Evolutionary conservation across 2,888 invertebrate species (phyloP).

Genomic region (Drosophila trichaetosa): DNA sequence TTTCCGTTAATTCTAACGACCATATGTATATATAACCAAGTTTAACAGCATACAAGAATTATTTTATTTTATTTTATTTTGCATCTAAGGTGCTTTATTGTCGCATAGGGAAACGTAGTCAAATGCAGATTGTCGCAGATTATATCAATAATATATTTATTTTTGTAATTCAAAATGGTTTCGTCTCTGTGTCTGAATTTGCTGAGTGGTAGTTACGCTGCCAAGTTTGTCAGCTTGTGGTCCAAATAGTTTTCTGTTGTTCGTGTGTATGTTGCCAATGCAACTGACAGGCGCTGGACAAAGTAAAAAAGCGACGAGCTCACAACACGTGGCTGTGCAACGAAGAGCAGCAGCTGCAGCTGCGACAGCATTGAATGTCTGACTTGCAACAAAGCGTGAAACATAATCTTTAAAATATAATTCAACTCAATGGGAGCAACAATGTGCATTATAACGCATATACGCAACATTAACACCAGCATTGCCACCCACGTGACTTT

Average conservation of each 20-base stretch:
- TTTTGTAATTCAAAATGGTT: not conserved
- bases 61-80: not conserved
- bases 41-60: not conserved
- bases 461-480: slow-evolving; percentile 39
- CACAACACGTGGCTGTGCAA: slow-evolving; percentile 1
- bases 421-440: slow-evolving; percentile 24
- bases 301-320: not conserved
- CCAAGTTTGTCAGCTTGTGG: slow-evolving; percentile 5
- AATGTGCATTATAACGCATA: slow-evolving; percentile 51
- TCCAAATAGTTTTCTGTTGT: not conserved
- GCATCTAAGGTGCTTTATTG: not conserved
- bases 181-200: not conserved
- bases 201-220: not conserved
- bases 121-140: not conserved
- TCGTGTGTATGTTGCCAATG: not conserved
- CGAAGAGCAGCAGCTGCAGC: not conserved
- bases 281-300: slow-evolving; percentile 17
- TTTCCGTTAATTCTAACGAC: not conserved
- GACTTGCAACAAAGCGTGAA: slow-evolving; percentile 36
- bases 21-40: not conserved
- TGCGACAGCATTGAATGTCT: slow-evolving; percentile 13
- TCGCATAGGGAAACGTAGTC: not conserved
- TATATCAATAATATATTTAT: not conserved
- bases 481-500: slow-evolving; percentile 24
- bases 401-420: slow-evolving; percentile 27